These are phyloP conservation scores for Phataginus tricuspis DNA, from an alignment of 2,797 vertebrate species.

Conservation along the genomic window DNA sequence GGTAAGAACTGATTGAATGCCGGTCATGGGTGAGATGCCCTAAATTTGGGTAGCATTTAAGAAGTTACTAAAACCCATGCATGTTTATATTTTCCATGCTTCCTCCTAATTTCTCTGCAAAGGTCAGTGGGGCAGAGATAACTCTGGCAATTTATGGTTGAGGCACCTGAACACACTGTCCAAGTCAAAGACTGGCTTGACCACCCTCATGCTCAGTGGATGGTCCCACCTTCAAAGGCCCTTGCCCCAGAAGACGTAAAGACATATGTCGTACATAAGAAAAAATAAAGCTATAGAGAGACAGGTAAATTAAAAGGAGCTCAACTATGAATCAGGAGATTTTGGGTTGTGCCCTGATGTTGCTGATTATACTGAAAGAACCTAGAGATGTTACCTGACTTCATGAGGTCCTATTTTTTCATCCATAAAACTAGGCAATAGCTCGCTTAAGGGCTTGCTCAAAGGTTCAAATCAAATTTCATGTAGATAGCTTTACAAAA, in stretches of 20 bases:
- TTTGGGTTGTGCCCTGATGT: neutral
- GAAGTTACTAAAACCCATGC: neutral
- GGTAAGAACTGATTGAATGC: neutral
- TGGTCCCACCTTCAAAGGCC: neutral
- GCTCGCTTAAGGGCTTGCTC: neutral
- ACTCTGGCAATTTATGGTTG: neutral
- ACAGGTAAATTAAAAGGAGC: neutral
- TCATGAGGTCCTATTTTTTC: neutral
- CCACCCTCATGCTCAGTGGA: neutral
- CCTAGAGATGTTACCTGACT: neutral
- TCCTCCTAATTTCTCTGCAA: constrained; percentile 7
- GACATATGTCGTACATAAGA: neutral
- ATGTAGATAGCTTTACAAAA: neutral
- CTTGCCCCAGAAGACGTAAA: neutral
- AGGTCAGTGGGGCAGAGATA: neutral
- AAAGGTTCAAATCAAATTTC: neutral
- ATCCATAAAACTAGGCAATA: neutral
- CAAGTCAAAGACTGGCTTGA: neutral
- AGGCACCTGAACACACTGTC: neutral
- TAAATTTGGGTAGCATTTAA: neutral
- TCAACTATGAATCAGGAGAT: constrained; percentile 3
- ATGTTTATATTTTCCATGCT: constrained; percentile 8
- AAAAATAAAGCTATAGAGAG: neutral
- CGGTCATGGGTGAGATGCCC: neutral
- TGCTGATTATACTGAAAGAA: neutral